Evolutionary conservation across 2,113 vertebrate genomes (phyloP).

Genomic region (Raja brachyura): DNA sequence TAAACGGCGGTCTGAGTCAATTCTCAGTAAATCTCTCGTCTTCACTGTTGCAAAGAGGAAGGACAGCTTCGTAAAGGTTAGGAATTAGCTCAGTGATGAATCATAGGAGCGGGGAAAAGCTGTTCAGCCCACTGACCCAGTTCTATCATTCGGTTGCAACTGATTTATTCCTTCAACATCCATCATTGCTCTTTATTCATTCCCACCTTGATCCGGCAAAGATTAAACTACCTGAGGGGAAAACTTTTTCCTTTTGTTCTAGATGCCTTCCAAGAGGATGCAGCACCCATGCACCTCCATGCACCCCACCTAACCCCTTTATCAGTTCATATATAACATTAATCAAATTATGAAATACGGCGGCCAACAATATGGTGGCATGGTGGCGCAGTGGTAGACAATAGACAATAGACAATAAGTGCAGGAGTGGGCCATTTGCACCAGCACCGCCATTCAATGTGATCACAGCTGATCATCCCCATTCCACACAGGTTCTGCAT

Average conservation of each 20-base stretch:
- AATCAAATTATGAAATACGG: not conserved
- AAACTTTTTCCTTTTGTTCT: not conserved
- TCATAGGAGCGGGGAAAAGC: not conserved
- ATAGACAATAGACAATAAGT: too few species aligned
- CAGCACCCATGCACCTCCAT: too few species aligned
- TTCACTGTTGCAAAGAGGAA: not conserved
- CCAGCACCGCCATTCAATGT: too few species aligned
- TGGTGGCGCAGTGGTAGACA: too few species aligned
- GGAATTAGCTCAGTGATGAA: not conserved
- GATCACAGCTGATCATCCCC: too few species aligned
- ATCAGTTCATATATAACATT: too few species aligned
- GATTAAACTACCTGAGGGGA: not conserved
- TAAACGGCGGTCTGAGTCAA: not conserved
- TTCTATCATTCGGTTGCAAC: not conserved
- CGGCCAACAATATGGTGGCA: too few species aligned
- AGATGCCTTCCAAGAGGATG: too few species aligned
- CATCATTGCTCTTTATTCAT: too few species aligned
- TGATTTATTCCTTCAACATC: not conserved
- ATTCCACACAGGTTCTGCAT: not conserved
- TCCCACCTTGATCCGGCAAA: not conserved
- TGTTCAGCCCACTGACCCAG: not conserved
- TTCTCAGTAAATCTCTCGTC: too few species aligned
- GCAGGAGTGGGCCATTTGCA: too few species aligned
- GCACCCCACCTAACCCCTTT: too few species aligned
- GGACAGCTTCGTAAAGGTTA: not conserved